A percentile compares a stretch with the other conserved stretches of the same genome.
Conservation (phyloP, 2,797 vertebrate genomes). For the Notolabrus celidotus region DNA sequence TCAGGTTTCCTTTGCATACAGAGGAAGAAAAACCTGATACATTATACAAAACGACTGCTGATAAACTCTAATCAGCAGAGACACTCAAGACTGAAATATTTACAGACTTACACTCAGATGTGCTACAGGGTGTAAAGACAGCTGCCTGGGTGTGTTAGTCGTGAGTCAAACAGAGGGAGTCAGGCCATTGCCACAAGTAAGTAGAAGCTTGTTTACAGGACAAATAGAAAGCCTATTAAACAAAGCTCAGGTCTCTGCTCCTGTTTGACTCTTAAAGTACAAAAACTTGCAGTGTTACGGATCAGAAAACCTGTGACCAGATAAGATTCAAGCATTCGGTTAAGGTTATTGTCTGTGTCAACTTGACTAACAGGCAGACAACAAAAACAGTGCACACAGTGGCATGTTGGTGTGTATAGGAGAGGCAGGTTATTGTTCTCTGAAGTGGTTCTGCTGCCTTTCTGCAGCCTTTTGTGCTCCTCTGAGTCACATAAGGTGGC, state of each 20-base stretch:
- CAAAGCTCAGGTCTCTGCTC: slow-evolving; percentile 14
- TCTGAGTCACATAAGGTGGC: slow-evolving; percentile 60
- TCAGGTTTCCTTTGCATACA: neutral
- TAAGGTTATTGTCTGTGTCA: slow-evolving; percentile 30
- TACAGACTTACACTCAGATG: slow-evolving; percentile 14
- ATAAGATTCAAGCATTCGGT: slow-evolving; percentile 35
- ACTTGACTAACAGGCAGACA: slow-evolving; percentile 65
- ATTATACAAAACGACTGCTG: neutral
- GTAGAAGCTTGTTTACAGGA: slow-evolving; percentile 27
- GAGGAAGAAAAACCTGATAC: neutral
- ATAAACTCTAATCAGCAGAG: neutral
- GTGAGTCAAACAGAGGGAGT: slow-evolving; percentile 42
- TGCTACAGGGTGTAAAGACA: slow-evolving; percentile 31
- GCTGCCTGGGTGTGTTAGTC: slow-evolving; percentile 51
- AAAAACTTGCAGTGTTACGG: slow-evolving; percentile 15
- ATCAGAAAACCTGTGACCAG: slow-evolving; percentile 14
- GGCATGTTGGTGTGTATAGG: slow-evolving; percentile 28
- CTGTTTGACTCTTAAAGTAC: slow-evolving; percentile 24
- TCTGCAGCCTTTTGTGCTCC: slow-evolving; percentile 46
- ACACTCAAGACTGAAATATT: slow-evolving; percentile 14
- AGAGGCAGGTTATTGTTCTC: slow-evolving; percentile 56
- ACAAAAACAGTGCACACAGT: slow-evolving; percentile 55
- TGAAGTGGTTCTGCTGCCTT: slow-evolving; percentile 64
- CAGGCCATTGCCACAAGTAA: slow-evolving; percentile 4
- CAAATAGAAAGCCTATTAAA: slow-evolving; percentile 37